Conservation (phyloP, 2,888 invertebrate genomes). For the Operophtera brumata region DNA sequence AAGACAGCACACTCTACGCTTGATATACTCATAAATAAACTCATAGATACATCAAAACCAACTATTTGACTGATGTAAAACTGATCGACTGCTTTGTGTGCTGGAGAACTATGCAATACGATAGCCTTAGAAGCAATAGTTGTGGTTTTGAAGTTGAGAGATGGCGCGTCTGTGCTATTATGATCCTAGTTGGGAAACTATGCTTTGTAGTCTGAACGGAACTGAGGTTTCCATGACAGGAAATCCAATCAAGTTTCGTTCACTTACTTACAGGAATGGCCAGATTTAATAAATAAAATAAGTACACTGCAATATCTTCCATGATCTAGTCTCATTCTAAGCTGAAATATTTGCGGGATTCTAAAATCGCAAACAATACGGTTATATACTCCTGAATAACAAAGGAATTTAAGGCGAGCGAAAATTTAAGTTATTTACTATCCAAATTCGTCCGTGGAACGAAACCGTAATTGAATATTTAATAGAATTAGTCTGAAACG, state of each 20-base stretch:
- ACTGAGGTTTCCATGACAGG: no score
- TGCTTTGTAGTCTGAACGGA: no score
- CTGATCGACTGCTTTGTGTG: neutral
- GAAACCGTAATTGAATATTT: constrained; percentile 16
- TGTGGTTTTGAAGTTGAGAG: neutral
- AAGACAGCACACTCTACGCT: no score
- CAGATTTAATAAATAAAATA: no score
- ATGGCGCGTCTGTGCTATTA: neutral
- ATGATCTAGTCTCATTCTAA: neutral
- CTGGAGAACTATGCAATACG: neutral
- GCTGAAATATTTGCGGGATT: neutral
- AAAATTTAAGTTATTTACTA: constrained; percentile 16
- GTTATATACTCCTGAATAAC: neutral
- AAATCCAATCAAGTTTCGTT: no score
- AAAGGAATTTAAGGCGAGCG: constrained; percentile 3
- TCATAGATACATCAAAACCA: neutral
- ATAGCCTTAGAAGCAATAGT: neutral
- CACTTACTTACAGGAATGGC: no score
- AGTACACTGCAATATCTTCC: neutral
- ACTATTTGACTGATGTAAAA: neutral
- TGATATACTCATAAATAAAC: no score
- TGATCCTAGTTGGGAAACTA: neutral
- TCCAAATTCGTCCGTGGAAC: constrained; percentile 7
- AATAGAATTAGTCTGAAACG: constrained; percentile 15
- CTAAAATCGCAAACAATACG: neutral